phyloP scores from a whole-genome alignment of 2,797 vertebrate species.

The Alauda arvensis region DNA sequence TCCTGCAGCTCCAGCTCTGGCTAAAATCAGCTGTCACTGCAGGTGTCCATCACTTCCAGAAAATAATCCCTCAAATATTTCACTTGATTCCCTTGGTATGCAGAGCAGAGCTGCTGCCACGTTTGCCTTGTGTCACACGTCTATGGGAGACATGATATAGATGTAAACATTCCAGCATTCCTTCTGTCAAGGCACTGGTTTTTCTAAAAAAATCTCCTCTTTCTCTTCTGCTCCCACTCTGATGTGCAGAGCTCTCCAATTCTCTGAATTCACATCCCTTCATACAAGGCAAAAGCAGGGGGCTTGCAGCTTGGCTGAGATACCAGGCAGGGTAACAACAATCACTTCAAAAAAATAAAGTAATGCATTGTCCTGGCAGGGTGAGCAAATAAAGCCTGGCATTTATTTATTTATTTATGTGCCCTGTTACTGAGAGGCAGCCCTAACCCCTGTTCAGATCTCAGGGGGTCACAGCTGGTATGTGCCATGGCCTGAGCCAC shows the following conservation, averaged over 20 bases:
- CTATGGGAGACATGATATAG: not conserved
- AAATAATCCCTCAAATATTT: not conserved
- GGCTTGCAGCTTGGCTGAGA: not conserved
- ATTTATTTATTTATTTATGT: not conserved
- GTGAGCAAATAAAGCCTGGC: not conserved
- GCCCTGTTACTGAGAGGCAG: not conserved
- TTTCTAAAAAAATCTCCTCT: not conserved
- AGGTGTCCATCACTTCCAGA: not conserved
- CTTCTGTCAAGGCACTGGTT: not conserved
- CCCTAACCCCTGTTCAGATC: not conserved
- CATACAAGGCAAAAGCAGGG: fast-evolving
- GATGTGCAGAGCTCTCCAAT: not conserved
- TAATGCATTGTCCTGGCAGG: fast-evolving
- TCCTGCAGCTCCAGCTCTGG: not conserved
- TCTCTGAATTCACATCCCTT: not conserved
- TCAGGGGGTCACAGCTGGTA: not conserved
- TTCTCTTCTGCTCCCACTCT: not conserved
- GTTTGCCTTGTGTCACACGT: not conserved
- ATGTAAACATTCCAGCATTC: not conserved
- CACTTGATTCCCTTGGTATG: not conserved
- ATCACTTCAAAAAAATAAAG: not conserved
- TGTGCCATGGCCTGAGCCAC: not conserved
- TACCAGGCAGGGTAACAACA: not conserved
- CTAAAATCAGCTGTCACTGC: not conserved
- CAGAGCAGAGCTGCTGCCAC: not conserved